phyloP scores from a whole-genome alignment of 2,797 vertebrate genomes.

The Mormyrops boulengeri region DNA sequence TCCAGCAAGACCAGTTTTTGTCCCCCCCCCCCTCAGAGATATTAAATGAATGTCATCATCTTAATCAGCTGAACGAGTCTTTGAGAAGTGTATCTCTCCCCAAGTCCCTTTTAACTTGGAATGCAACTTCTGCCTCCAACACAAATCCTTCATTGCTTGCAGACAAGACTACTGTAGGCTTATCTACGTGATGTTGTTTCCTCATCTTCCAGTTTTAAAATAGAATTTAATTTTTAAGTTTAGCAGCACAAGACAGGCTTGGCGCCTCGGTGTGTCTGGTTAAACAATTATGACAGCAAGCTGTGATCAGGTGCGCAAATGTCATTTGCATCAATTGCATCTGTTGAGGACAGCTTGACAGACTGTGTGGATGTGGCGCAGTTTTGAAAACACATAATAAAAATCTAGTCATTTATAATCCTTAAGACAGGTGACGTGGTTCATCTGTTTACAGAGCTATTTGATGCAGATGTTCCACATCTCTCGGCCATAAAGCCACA shows the following conservation, averaged over 20 bases:
- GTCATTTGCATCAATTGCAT: neutral
- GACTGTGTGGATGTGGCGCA: neutral
- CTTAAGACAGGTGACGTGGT: neutral
- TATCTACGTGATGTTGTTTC: slow-evolving; percentile 27
- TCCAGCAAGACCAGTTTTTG: neutral
- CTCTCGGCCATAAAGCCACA: neutral
- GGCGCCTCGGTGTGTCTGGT: slow-evolving; percentile 26
- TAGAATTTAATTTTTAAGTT: slow-evolving; percentile 36
- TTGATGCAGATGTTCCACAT: neutral
- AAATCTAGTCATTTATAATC: neutral
- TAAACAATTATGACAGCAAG: slow-evolving; percentile 24
- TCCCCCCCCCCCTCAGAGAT: slow-evolving; percentile 5
- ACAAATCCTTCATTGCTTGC: slow-evolving; percentile 31
- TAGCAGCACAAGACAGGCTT: slow-evolving; percentile 28
- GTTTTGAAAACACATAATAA: neutral
- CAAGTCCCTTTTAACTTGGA: slow-evolving; percentile 31
- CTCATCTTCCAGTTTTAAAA: slow-evolving; percentile 31
- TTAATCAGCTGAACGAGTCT: slow-evolving; percentile 36
- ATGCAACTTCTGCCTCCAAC: slow-evolving; percentile 31
- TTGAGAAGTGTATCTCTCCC: slow-evolving; percentile 32
- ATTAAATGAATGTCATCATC: slow-evolving; percentile 28
- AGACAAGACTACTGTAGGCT: slow-evolving; percentile 30
- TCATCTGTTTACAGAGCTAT: neutral
- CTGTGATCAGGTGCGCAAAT: slow-evolving; percentile 1
- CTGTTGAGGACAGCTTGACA: neutral